Base-by-base conservation (phyloP, 2,888 invertebrate genomes). In the Drosophila aldrichi region DNA sequence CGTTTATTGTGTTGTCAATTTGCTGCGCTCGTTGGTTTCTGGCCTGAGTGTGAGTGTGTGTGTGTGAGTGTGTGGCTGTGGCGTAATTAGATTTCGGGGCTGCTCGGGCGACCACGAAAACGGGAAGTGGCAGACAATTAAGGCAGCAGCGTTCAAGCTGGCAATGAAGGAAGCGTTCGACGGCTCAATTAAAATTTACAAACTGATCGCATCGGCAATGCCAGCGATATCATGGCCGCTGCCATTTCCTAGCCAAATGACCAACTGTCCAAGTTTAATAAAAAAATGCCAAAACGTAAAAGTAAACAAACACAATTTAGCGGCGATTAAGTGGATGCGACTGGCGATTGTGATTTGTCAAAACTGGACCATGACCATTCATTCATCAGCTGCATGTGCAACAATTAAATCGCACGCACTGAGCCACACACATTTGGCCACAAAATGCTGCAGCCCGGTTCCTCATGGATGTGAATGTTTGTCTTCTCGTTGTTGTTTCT, bases 1-100 rank as follows among this genome's bases (percentile, higher is more conserved):
- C 81, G 77, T 83, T 78, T 86, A 86, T 85, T 84, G 87, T 87
- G 82, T 84, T 84, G 87, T 82, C 87, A 84, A 82, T 81, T 84
- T 82, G 84, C 80, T 78, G 81, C 68, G 83, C 79, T 82, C 79
- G 78, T 82, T 85, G 80, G 61, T 73, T 70, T 81, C 70, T 22
- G 72, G 56, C 40, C 46, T 55, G 64, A 67, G 54, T 56, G 38
- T 25, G 52, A 14, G 38, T 38, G 52, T 56, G 38, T 2, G 38
- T 7, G 38, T 29, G 38, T 2, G 38, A 0, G 38, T 29, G 54
- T 54, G 52, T 36, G 51, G n/a, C 18, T 52, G 36, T 70, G 77
- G 57, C 76, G 73, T 77, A 79, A 79, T 79, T 79, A 79, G 79
- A 74, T 79, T 79, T 77, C 57, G 69, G 51, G 66, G 63, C 68